phyloP scores from a whole-genome alignment of 2,888 invertebrate species.

The Mylabris sibirica region DNA sequence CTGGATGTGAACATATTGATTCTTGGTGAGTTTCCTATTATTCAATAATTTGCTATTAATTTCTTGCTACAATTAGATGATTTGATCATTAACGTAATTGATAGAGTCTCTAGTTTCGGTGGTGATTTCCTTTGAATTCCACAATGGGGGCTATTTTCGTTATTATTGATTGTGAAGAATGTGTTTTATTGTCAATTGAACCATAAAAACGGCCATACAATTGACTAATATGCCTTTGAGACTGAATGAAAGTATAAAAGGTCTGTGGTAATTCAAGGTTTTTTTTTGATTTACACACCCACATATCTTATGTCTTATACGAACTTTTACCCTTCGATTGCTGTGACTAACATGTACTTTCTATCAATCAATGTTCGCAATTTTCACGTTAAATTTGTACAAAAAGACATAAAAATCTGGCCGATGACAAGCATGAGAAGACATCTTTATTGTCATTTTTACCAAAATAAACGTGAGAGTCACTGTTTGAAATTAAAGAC shows the following conservation, averaged over 20 bases:
- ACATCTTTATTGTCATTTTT: no score
- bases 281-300: constrained; percentile 1
- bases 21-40: neutral
- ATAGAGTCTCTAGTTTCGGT: no score
- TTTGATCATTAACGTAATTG: no score
- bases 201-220: neutral
- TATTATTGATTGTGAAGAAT: neutral
- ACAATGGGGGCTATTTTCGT: neutral
- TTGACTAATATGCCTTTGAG: neutral
- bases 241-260: neutral
- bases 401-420: neutral
- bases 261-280: neutral
- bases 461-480: no score
- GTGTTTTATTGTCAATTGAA: neutral
- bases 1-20: neutral
- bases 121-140: no score
- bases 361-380: neutral
- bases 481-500: no score
- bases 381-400: neutral
- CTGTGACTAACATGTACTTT: neutral
- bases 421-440: no score
- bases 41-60: no score
- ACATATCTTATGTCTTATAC: neutral
- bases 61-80: no score
- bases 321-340: neutral